Evolutionary conservation across 2,797 vertebrate species (phyloP).

Genomic region (Rhynchonycteris naso): DNA sequence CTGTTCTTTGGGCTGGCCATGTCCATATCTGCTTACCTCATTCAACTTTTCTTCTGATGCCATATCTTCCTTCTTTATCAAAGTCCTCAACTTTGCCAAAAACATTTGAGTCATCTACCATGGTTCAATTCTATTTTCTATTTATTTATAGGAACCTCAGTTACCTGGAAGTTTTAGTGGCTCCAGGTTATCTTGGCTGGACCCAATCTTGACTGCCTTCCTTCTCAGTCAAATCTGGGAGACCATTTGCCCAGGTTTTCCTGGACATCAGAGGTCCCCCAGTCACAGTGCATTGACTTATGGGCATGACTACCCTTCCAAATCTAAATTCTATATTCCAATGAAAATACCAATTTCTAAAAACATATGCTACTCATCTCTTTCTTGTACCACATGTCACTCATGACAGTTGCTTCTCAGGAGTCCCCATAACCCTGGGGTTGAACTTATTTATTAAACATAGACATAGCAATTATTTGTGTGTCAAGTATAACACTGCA

Average conservation of each 20-base stretch:
- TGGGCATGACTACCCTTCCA: not conserved
- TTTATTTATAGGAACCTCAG: not conserved
- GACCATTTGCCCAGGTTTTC: not conserved
- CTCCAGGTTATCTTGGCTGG: not conserved
- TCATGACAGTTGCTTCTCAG: not conserved
- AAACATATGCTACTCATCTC: not conserved
- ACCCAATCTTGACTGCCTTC: not conserved
- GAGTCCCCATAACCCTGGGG: not conserved
- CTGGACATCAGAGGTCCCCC: constrained; percentile 31
- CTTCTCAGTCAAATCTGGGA: not conserved
- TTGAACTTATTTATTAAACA: not conserved
- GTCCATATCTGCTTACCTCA: not conserved
- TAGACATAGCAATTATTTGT: not conserved
- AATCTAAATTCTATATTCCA: not conserved
- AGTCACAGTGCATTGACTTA: not conserved
- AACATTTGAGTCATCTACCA: not conserved
- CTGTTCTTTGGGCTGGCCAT: not conserved
- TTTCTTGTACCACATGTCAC: not conserved
- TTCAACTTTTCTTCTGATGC: not conserved
- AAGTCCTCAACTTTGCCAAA: not conserved
- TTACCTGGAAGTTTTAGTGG: not conserved
- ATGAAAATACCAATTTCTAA: not conserved
- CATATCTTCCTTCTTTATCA: not conserved
- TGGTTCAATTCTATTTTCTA: not conserved
- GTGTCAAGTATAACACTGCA: not conserved